A percentile compares a stretch with the other conserved stretches of the same genome.
These are phyloP conservation scores for Arbacia lixula DNA, from an alignment of 53 echinoderm and acorn worm genomes.

Conservation along the genomic window DNA sequence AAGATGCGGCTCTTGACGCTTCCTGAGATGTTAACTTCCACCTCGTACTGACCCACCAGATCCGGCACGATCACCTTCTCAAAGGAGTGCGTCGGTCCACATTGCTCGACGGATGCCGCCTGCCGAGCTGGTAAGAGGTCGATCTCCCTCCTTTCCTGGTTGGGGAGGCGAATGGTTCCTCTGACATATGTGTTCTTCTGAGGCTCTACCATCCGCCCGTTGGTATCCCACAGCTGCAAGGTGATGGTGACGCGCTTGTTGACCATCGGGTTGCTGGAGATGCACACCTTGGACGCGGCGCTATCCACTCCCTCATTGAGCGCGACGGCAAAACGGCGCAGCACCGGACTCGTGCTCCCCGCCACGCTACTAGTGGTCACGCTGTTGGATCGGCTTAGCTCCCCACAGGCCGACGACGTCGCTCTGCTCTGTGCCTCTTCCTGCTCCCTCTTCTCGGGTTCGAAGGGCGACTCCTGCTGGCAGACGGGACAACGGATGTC, in stretches of 20 bases:
- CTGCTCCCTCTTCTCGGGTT: constrained; percentile 30
- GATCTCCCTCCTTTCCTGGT: neutral
- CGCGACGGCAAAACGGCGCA: constrained; percentile 1
- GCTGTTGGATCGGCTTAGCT: constrained; percentile 11
- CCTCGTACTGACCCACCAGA: constrained; percentile 54
- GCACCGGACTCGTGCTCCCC: neutral
- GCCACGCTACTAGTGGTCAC: constrained; percentile 9
- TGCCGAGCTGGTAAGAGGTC: constrained; percentile 3
- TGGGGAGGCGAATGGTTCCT: constrained; percentile 30
- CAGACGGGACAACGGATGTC: constrained; percentile 63
- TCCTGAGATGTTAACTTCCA: constrained; percentile 28
- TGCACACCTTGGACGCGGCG: neutral
- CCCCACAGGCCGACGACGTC: constrained; percentile 21
- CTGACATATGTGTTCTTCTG: constrained; percentile 2
- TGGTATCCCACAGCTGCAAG: neutral
- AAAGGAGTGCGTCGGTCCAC: constrained; percentile 16
- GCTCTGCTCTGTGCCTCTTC: constrained; percentile 47
- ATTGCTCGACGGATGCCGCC: neutral
- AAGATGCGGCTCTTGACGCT: constrained; percentile 25
- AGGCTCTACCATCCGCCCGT: constrained; percentile 17
- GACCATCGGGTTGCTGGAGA: constrained; percentile 13
- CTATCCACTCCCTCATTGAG: neutral
- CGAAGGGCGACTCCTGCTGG: constrained; percentile 43
- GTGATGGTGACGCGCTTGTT: constrained; percentile 36
- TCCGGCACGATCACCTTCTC: constrained; percentile 58